phyloP scores from a whole-genome alignment of 1,140 invertebrate species.

The Papilio polytes region DNA sequence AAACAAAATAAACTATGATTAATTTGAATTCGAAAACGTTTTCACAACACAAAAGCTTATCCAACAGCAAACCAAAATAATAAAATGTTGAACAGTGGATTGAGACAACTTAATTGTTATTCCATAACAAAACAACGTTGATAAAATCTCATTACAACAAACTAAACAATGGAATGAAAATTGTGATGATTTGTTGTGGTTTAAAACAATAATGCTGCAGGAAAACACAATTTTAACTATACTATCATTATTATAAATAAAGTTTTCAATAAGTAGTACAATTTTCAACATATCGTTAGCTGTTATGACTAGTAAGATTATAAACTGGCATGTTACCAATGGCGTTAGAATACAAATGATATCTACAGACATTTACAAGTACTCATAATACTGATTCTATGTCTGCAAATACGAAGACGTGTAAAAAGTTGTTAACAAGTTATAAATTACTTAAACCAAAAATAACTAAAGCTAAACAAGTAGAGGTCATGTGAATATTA shows the following conservation, averaged over 20 bases:
- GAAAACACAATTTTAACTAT: background rate
- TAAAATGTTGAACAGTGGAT: background rate
- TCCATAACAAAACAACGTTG: background rate
- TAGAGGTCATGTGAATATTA: constrained; percentile 31
- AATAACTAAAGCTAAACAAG: background rate
- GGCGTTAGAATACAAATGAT: background rate
- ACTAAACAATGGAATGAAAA: background rate
- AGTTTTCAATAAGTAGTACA: too few species aligned
- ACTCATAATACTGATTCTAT: too few species aligned
- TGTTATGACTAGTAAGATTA: background rate
- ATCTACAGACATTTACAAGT: too few species aligned
- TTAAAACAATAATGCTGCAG: background rate
- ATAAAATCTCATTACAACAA: constrained; percentile 13
- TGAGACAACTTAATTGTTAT: constrained; percentile 8
- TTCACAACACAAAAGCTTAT: background rate
- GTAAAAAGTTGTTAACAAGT: constrained; percentile 9
- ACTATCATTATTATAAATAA: too few species aligned
- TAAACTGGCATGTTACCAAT: background rate
- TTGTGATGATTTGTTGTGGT: background rate
- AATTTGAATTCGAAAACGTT: background rate
- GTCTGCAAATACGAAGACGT: background rate
- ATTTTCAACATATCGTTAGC: background rate
- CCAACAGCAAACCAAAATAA: background rate
- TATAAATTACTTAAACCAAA: constrained; percentile 4
- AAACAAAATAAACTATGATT: background rate